These are phyloP conservation scores for Tenthredo livida DNA, from an alignment of 2,888 invertebrate genomes.

Conservation along the genomic window DNA sequence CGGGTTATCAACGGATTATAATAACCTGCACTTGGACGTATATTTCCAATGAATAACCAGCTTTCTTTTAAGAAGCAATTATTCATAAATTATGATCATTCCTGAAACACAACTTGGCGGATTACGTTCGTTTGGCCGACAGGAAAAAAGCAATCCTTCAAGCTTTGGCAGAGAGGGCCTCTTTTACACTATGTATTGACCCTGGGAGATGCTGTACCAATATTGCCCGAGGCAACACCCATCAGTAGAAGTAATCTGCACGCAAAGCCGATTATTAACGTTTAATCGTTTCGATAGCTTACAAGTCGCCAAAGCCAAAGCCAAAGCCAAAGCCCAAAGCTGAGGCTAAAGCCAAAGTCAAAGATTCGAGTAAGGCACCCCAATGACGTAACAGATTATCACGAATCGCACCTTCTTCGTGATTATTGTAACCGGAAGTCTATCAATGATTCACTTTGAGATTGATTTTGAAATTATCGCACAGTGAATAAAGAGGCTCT, in stretches of 20 bases:
- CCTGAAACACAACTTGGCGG: slow-evolving; percentile 31
- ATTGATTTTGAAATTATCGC: background rate
- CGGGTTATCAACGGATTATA: slow-evolving; percentile 27
- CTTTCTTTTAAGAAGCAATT: slow-evolving; percentile 31
- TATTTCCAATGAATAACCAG: slow-evolving; percentile 25
- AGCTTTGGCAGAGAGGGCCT: slow-evolving; percentile 33
- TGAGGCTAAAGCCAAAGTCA: background rate
- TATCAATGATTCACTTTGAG: background rate
- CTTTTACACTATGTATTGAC: slow-evolving; percentile 11
- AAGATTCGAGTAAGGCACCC: background rate
- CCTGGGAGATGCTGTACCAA: slow-evolving; percentile 16
- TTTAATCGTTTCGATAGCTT: slow-evolving; percentile 42
- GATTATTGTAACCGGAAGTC: background rate
- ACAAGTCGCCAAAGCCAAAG: slow-evolving; percentile 17
- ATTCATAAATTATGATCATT: background rate
- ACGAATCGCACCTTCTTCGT: background rate
- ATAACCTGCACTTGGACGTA: background rate
- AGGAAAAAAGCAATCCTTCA: slow-evolving; percentile 37
- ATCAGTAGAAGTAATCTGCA: slow-evolving; percentile 47
- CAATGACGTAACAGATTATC: background rate
- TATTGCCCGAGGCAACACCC: slow-evolving; percentile 3
- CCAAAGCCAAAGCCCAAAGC: background rate
- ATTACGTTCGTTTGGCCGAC: slow-evolving; percentile 42
- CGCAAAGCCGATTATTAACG: slow-evolving; percentile 52
- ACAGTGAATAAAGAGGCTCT: background rate